These are phyloP conservation scores for Trachelus stipa DNA, from an alignment of 2,888 invertebrate genomes.

Conservation along the genomic window DNA sequence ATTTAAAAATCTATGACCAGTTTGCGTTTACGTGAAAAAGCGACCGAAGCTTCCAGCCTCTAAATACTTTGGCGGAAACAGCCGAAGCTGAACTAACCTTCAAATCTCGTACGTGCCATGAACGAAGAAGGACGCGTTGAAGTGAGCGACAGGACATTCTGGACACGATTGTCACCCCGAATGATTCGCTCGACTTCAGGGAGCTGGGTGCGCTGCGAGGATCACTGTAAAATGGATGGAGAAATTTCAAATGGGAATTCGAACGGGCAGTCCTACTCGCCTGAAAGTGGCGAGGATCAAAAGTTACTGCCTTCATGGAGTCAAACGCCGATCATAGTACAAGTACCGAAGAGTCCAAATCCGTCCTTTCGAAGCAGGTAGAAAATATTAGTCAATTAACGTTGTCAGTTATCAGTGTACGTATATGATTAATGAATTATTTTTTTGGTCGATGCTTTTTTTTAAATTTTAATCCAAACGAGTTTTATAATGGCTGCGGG, in stretches of 20 bases:
- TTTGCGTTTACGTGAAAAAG: too few relatives aligned
- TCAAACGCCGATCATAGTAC: slow-evolving; percentile 45
- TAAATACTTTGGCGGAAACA: too few relatives aligned
- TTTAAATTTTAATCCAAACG: too few relatives aligned
- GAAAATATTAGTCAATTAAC: not conserved
- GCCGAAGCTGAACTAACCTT: too few relatives aligned
- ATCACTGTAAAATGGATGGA: slow-evolving; percentile 39
- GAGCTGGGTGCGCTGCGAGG: not conserved
- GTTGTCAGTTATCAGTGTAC: too few relatives aligned
- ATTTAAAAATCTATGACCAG: too few relatives aligned
- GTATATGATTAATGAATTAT: too few relatives aligned
- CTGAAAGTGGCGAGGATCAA: slow-evolving; percentile 48
- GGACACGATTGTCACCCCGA: not conserved
- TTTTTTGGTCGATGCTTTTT: too few relatives aligned
- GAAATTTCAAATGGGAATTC: slow-evolving; percentile 28
- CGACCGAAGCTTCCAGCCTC: too few relatives aligned
- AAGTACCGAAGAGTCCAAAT: slow-evolving; percentile 44
- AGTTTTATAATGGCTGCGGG: not conserved
- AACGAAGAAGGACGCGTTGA: too few relatives aligned
- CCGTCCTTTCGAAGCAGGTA: slow-evolving; percentile 55
- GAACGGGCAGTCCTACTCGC: slow-evolving; percentile 33
- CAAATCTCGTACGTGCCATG: too few relatives aligned
- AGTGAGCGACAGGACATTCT: too few relatives aligned
- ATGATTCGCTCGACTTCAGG: not conserved
- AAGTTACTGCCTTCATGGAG: slow-evolving; percentile 43